A percentile compares a stretch with the other conserved stretches of the same genome.
These are phyloP conservation scores for Diorhabda carinulata DNA, from an alignment of 1,140 invertebrate genomes.

Conservation along the genomic window DNA sequence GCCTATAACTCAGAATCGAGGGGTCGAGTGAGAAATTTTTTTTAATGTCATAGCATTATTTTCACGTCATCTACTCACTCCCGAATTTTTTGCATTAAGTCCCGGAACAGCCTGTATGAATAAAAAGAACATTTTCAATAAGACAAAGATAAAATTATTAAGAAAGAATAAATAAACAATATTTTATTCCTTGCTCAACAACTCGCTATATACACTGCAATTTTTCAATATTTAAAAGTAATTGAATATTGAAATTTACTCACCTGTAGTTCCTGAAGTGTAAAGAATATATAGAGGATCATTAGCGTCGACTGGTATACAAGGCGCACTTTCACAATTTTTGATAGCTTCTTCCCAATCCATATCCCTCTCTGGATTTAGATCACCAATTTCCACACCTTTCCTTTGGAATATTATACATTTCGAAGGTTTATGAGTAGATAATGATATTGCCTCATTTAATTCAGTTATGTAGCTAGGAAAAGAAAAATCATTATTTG, in stretches of 20 bases:
- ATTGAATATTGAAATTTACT: neutral
- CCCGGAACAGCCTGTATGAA: too few species aligned
- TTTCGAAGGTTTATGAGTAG: constrained; percentile 63
- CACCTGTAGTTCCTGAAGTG: constrained; percentile 85
- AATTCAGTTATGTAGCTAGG: constrained; percentile 82
- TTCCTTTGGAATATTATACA: constrained; percentile 79
- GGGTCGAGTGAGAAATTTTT: too few species aligned
- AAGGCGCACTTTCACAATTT: constrained; percentile 64
- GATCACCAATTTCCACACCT: constrained; percentile 58
- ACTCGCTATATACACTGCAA: too few species aligned
- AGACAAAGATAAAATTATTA: too few species aligned
- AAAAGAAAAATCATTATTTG: constrained; percentile 10
- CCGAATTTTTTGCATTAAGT: too few species aligned
- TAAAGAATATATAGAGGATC: constrained; percentile 90
- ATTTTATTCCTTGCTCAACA: too few species aligned
- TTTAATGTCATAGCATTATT: too few species aligned
- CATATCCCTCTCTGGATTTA: constrained; percentile 64
- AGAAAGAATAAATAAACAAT: too few species aligned
- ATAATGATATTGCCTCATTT: constrained; percentile 75
- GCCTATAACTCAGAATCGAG: too few species aligned
- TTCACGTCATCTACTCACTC: too few species aligned
- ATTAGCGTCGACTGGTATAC: constrained; percentile 81
- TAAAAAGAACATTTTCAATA: too few species aligned
- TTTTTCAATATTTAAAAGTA: too few species aligned
- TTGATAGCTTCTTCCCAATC: constrained; percentile 72